Evolutionary conservation across 2,113 vertebrate species (phyloP), one percentile per base, ranked within the genome.

Genomic region (Lophius piscatorius): DNA sequence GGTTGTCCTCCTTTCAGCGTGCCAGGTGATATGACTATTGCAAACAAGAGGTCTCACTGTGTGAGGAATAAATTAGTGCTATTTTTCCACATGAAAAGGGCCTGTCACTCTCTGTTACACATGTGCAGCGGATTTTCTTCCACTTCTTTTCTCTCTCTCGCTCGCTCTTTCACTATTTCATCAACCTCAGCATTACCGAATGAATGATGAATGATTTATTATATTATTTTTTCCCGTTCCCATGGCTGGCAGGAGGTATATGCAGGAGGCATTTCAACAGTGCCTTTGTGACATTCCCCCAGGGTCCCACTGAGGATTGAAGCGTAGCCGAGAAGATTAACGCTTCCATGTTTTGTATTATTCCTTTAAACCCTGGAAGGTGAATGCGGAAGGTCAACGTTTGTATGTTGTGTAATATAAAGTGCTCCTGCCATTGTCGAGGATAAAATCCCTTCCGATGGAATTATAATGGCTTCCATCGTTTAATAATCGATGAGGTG

Each of bases 141-240:
- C 8, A 22, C 56, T 54, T 17, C 20, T 52, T 56, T 54, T 14
- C 46, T 14, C 38, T 9, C 36, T 2, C 31, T 42, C 67, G 38
- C 45, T 51, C 34, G 49, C 13, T 9, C 6, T 34, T 28, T 11
- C 42, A n/a, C 8, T 20, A 74, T 70, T 79, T 77, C 58, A 28
- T 56, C 55, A 68, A 74, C 69, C 80, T 83, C 78, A 73, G 78
- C 70, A 57, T 74, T 77, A 80, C 77, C 75, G 61, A 85, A 75
- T 78, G 74, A 87, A 81, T 63, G 65, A 84, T 84, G 69, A 80
- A 88, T 84, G 76, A 77, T 86, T 89, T 64, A 80, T 81, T 77
- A 52, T 68, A 81, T 84, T 81, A 83, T 88, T 88, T n/a, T n/a
- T 80, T 26, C 67, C 39, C 56, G 63, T 67, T 69, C 64, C 63